Evolutionary conservation across 2,888 invertebrate species (phyloP).

Genomic region (Teleogryllus oceanicus): DNA sequence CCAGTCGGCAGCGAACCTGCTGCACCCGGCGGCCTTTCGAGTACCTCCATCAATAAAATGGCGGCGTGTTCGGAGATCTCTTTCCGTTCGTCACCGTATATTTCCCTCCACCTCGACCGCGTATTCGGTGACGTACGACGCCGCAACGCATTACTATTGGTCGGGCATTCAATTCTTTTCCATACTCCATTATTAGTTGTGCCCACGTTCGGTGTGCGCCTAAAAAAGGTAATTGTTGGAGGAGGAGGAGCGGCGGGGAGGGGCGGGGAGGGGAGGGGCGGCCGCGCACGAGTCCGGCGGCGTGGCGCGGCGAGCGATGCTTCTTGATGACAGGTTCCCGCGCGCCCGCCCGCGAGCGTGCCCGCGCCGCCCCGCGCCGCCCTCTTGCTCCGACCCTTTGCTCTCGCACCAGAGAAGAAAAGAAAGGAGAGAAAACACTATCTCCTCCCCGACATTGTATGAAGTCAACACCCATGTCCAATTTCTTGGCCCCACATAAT

Average conservation of each 20-base stretch:
- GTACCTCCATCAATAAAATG: background rate
- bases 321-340: conserved; percentile 3
- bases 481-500: conserved; percentile 19
- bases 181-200: conserved; percentile 18
- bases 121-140: background rate
- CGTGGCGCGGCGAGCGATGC: background rate
- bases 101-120: background rate
- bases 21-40: too few relatives aligned
- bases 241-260: background rate
- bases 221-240: background rate
- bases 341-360: background rate
- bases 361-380: background rate
- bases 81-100: background rate
- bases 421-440: conserved; percentile 18
- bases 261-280: background rate
- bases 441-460: conserved; percentile 25
- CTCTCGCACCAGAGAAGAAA: background rate
- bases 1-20: too few relatives aligned
- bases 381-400: background rate
- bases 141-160: background rate
- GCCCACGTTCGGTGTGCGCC: conserved; percentile 3
- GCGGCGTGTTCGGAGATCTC: background rate
- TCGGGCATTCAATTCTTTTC: background rate
- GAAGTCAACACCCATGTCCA: conserved; percentile 26
- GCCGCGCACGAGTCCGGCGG: background rate